Conservation (phyloP, 1,140 invertebrate genomes). For the Leptonema lineaticorne region DNA sequence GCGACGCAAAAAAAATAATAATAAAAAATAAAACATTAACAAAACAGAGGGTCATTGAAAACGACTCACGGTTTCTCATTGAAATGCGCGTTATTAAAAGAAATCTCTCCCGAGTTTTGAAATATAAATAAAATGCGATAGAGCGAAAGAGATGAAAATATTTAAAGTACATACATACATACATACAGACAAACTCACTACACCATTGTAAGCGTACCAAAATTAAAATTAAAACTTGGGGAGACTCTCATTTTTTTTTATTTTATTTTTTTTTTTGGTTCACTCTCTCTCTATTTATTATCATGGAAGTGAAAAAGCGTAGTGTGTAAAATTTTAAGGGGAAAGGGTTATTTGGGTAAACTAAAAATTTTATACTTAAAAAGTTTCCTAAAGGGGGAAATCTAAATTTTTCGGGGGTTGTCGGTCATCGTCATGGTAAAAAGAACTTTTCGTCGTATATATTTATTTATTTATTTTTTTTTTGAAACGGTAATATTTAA, state of each 20-base stretch:
- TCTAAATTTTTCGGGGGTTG: constrained; percentile 5
- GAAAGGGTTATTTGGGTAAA: constrained; percentile 33
- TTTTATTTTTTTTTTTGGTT: too few relatives aligned
- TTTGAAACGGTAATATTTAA: too few relatives aligned
- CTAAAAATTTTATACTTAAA: constrained; percentile 29
- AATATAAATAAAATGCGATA: constrained; percentile 11
- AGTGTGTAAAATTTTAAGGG: constrained; percentile 25
- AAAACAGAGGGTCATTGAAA: constrained; percentile 31
- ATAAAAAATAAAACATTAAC: constrained; percentile 27
- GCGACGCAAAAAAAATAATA: not conserved
- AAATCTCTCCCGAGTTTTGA: constrained; percentile 23
- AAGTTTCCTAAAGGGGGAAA: constrained; percentile 13
- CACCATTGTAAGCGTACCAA: constrained; percentile 11
- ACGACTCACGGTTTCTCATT: constrained; percentile 25
- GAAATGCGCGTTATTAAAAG: constrained; percentile 29
- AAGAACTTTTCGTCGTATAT: too few relatives aligned
- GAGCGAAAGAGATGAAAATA: not conserved
- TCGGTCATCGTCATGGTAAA: not conserved
- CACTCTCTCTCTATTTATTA: too few relatives aligned
- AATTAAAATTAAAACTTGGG: constrained; percentile 30
- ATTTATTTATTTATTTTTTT: too few relatives aligned
- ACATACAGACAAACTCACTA: too few relatives aligned
- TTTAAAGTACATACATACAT: too few relatives aligned
- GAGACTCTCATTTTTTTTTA: not conserved
- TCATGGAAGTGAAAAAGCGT: constrained; percentile 19